Evolutionary conservation across 2,888 invertebrate species (phyloP).

Genomic region (Heliconius aoede): DNA sequence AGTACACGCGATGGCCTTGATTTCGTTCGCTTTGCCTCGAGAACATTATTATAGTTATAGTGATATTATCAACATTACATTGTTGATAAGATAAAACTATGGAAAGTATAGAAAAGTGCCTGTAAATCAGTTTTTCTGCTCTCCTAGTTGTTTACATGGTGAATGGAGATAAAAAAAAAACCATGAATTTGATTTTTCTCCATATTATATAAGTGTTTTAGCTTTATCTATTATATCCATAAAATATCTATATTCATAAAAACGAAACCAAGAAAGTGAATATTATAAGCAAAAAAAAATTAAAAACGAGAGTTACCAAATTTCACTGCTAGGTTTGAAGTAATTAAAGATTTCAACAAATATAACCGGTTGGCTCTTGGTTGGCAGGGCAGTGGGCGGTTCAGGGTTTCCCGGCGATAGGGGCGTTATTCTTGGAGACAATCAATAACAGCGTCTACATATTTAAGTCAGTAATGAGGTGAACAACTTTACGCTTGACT

Average conservation of each 20-base stretch:
- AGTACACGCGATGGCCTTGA: no score
- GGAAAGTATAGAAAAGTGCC: no score
- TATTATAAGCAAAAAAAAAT: not conserved
- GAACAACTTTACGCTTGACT: conserved; percentile 45
- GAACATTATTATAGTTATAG: no score
- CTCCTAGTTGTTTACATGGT: no score
- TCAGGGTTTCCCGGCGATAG: conserved; percentile 59
- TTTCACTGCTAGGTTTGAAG: conserved; percentile 3
- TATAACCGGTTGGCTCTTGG: conserved; percentile 31
- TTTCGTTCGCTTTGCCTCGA: no score
- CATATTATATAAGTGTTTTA: no score
- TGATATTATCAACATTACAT: no score
- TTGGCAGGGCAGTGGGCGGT: conserved; percentile 36
- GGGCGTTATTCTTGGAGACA: conserved; percentile 79
- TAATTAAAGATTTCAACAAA: conserved; percentile 40
- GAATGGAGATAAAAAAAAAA: not conserved
- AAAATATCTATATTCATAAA: no score
- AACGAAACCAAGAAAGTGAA: not conserved
- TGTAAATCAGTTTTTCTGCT: no score
- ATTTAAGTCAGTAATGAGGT: conserved; percentile 73
- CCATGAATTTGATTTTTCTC: no score
- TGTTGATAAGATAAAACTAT: no score
- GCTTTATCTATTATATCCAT: no score
- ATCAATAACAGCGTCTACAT: conserved; percentile 79
- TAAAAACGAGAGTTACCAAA: not conserved